Conservation (phyloP, 2,113 vertebrate genomes). For the Ornithorhynchus anatinus region DNA sequence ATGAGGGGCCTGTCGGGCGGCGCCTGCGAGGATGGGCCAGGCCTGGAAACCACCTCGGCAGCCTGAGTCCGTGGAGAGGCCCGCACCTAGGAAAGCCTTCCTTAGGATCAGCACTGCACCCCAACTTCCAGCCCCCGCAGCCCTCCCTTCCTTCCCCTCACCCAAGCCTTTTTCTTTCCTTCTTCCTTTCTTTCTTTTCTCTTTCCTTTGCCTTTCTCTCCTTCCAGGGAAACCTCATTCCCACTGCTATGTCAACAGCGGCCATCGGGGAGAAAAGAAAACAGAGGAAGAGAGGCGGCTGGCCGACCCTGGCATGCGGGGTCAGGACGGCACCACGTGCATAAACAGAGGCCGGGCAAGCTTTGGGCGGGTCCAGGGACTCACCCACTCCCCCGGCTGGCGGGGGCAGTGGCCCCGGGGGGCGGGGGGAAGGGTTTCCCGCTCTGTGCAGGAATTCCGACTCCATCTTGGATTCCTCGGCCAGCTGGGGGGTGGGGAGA, state of each 20-base stretch:
- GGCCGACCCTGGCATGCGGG: constrained; percentile 60
- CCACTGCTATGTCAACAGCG: constrained; percentile 46
- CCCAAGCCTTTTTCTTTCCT: no score
- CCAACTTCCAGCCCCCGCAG: not conserved
- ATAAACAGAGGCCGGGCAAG: constrained; percentile 68
- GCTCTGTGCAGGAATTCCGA: no score
- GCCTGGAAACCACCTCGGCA: not conserved
- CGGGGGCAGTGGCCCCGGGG: not conserved
- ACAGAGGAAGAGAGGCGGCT: constrained; percentile 61
- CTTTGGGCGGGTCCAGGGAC: constrained; percentile 58
- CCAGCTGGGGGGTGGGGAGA: no score
- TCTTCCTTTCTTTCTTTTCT: not conserved
- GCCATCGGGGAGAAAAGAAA: constrained; percentile 62
- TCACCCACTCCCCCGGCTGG: not conserved
- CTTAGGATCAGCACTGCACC: not conserved
- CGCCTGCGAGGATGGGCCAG: not conserved
- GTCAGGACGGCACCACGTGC: constrained; percentile 66
- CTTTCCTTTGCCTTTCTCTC: constrained; percentile 16
- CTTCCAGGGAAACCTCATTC: constrained; percentile 7
- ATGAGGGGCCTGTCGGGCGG: no score
- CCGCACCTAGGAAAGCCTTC: constrained; percentile 19
- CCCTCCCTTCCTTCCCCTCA: no score
- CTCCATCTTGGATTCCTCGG: no score
- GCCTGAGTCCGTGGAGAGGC: not conserved
- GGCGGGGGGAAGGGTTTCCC: not conserved